A percentile compares a stretch with the other conserved stretches of the same genome.
Conservation (phyloP, 2,888 invertebrate species). For the Aricia artaxerxes region DNA sequence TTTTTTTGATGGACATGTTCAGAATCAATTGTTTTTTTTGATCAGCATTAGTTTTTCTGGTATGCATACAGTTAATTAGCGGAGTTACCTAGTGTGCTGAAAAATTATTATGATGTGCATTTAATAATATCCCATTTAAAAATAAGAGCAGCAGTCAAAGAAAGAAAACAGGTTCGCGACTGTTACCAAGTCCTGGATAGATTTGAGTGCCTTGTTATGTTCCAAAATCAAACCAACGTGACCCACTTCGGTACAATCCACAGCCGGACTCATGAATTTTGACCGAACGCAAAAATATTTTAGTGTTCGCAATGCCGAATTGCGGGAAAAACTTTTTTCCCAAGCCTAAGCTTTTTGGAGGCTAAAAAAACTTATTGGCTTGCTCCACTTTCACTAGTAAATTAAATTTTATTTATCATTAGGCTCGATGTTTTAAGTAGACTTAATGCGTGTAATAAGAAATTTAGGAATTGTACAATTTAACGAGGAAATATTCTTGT, state of each 20-base stretch:
- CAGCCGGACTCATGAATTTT: slow-evolving; percentile 15
- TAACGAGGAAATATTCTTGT: no score
- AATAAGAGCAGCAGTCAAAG: background rate
- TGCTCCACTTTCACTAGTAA: background rate
- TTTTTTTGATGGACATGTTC: no score
- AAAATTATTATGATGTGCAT: no score
- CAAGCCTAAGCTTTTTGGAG: slow-evolving; percentile 14
- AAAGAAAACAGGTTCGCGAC: background rate
- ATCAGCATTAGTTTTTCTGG: no score
- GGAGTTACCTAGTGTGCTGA: no score
- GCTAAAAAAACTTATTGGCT: slow-evolving; percentile 3
- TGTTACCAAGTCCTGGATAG: slow-evolving; percentile 9
- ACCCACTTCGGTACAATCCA: slow-evolving; percentile 32
- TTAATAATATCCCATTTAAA: no score
- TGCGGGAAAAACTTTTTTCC: slow-evolving; percentile 15
- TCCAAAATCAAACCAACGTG: slow-evolving; percentile 34
- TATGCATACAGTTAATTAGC: no score
- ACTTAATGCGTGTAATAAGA: background rate
- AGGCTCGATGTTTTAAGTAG: background rate
- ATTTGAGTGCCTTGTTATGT: slow-evolving; percentile 33
- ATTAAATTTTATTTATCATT: background rate
- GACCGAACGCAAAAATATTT: slow-evolving; percentile 30
- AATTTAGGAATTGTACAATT: background rate
- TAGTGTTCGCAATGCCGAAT: slow-evolving; percentile 22
- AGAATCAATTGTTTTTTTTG: no score